Percentiles rank a stretch among this genome's conserved stretches.
phyloP scores from a whole-genome alignment of 2,113 vertebrate species.

The Poeciliopsis turrubarensis region DNA sequence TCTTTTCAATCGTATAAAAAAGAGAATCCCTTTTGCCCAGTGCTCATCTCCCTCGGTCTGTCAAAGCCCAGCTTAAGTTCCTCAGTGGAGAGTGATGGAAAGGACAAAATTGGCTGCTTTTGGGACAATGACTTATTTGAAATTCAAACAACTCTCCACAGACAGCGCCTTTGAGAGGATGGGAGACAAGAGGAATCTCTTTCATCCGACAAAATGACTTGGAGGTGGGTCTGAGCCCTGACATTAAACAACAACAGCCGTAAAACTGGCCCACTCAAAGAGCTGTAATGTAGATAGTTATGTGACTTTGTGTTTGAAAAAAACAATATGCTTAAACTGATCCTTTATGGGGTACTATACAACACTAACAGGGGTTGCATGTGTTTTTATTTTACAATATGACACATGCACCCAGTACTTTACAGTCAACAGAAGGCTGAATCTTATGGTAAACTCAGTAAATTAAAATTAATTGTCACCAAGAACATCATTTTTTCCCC shows the following conservation, averaged over 20 bases:
- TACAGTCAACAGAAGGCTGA: slow-evolving; percentile 23
- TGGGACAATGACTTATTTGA: slow-evolving; percentile 71
- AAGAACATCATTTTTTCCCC: not conserved
- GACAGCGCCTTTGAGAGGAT: slow-evolving; percentile 59
- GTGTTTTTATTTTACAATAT: slow-evolving; percentile 7
- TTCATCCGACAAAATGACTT: slow-evolving; percentile 60
- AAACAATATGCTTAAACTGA: slow-evolving; percentile 65
- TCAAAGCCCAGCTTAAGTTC: slow-evolving; percentile 59
- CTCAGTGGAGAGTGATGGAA: slow-evolving; percentile 69
- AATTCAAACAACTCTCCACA: slow-evolving; percentile 71
- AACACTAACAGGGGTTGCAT: slow-evolving; percentile 19
- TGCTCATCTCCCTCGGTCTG: slow-evolving; percentile 61
- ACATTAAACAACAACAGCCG: slow-evolving; percentile 65
- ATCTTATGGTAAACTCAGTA: not conserved
- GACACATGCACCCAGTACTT: not conserved
- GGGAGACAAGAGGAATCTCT: slow-evolving; percentile 57
- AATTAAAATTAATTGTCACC: no score
- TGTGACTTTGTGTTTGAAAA: slow-evolving; percentile 54
- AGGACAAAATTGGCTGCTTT: slow-evolving; percentile 72
- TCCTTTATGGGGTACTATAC: slow-evolving; percentile 25
- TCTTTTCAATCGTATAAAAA: slow-evolving; percentile 63
- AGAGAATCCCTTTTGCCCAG: slow-evolving; percentile 60
- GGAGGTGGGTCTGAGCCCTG: slow-evolving; percentile 47
- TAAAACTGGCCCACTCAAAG: slow-evolving; percentile 39
- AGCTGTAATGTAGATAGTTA: slow-evolving; percentile 31